phyloP scores from a whole-genome alignment of 2,113 vertebrate genomes.

The Gymnocephalus cernua region DNA sequence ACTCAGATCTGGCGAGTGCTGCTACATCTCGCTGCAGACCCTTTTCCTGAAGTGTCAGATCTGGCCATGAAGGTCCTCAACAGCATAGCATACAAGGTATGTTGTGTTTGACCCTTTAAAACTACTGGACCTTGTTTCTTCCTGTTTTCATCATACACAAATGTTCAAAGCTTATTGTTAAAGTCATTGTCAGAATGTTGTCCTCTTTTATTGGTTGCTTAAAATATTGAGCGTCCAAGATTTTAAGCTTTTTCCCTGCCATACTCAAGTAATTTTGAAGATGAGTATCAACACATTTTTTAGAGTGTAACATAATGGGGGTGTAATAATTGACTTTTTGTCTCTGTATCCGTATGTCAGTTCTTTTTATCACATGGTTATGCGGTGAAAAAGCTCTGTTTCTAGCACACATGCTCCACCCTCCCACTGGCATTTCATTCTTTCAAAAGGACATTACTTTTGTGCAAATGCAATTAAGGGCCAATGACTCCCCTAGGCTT shows the following conservation, averaged over 20 bases:
- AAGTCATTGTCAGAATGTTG: neutral
- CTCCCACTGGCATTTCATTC: conserved; percentile 53
- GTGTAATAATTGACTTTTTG: conserved; percentile 20
- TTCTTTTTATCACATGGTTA: conserved; percentile 25
- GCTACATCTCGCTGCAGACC: conserved; percentile 95
- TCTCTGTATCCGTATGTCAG: neutral
- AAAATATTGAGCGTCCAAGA: neutral
- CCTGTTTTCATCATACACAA: neutral
- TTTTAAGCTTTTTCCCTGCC: neutral
- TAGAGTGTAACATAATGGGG: neutral
- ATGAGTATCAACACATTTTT: conserved; percentile 3
- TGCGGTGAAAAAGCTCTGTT: conserved; percentile 42
- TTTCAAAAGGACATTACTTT: conserved; percentile 75
- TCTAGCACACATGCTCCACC: conserved; percentile 18
- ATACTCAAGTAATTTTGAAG: neutral
- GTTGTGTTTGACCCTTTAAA: neutral
- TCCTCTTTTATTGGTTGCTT: neutral
- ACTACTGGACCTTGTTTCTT: neutral
- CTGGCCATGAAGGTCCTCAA: conserved; percentile 98
- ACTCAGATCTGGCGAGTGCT: conserved; percentile 98
- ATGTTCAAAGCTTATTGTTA: neutral
- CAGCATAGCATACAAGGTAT: conserved; percentile 96
- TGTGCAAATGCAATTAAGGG: conserved; percentile 83
- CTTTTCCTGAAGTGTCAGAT: conserved; percentile 96
- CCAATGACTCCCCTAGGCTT: conserved; percentile 77